phyloP scores from a whole-genome alignment of 2,888 invertebrate genomes.

The Augiades crinisus region DNA sequence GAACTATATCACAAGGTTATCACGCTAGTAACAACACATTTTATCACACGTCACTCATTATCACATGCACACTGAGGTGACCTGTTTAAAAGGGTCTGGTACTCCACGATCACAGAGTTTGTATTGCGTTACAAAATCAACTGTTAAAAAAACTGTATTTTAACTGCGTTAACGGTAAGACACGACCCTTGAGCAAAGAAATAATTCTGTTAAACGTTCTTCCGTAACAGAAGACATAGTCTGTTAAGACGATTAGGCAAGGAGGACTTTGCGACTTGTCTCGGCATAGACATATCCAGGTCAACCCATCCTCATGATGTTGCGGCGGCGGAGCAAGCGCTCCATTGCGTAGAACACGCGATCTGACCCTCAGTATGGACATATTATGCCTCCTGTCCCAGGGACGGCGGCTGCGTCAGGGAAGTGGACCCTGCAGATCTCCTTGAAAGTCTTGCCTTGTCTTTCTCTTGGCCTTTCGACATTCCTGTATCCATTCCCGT shows the following conservation, averaged over 20 bases:
- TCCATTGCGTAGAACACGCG: slow-evolving; percentile 80
- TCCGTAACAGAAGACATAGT: slow-evolving; percentile 11
- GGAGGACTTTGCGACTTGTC: slow-evolving; percentile 8
- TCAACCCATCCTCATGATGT: slow-evolving; percentile 78
- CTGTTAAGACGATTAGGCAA: slow-evolving; percentile 10
- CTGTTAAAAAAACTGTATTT: slow-evolving; percentile 2
- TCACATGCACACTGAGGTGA: slow-evolving; percentile 27
- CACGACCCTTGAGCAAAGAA: slow-evolving; percentile 16
- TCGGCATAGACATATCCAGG: slow-evolving; percentile 22
- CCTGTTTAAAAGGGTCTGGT: slow-evolving; percentile 18
- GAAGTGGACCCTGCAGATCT: slow-evolving; percentile 86
- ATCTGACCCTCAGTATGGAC: slow-evolving; percentile 82
- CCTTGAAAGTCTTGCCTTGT: slow-evolving; percentile 83
- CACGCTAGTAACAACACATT: slow-evolving; percentile 38
- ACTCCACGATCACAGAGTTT: slow-evolving; percentile 1
- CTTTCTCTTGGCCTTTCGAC: slow-evolving; percentile 56
- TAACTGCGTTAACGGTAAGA: slow-evolving; percentile 2
- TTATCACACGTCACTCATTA: slow-evolving; percentile 30
- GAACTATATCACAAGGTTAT: slow-evolving; percentile 70
- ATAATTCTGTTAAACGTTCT: slow-evolving; percentile 16
- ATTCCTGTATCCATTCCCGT: slow-evolving; percentile 42
- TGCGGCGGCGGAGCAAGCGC: slow-evolving; percentile 73
- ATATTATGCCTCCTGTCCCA: slow-evolving; percentile 82
- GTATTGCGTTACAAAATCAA: slow-evolving; percentile 1
- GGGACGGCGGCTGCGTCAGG: slow-evolving; percentile 74